Base-by-base conservation (phyloP, 2,797 vertebrate species). In the Cyprinodon diabolis region DNA sequence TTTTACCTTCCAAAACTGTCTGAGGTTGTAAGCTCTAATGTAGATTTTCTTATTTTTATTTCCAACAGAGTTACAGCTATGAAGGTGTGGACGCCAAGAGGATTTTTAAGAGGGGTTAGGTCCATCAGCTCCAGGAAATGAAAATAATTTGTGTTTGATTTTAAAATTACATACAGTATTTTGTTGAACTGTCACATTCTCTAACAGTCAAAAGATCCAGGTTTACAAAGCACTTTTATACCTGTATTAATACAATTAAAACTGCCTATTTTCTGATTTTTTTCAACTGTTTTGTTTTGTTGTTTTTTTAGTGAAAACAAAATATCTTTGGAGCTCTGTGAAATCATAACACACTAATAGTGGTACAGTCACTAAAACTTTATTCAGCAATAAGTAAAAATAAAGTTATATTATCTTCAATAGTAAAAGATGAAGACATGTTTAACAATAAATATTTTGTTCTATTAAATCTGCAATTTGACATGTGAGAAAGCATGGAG, bases 1-100 rank as follows among this genome's bases (percentile, higher is more conserved):
- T 48, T 12, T 14, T 63, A 45, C 43, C n/a, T 43, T 43, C 43
- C n/a, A 5, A 23, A n/a, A 45, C 6, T 23, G 7, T 65, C 7
- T 45, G 40, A 23, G n/a, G n/a, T 12, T 47, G 45, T 65, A 23
- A 65, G 40, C 13, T 14, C 43, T 65, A 65, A 65, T 6, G 4
- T 21, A 63, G 5, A 43, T 23, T 65, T 23, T 23, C 47, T 1
- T 23, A 23, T 17, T n/a, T 79, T 13, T 85, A 68, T 82, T 62
- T 71, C 74, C 88, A 91, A 87, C 93, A 99, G 98, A 95, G 71
- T 79, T 99, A 97, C 4, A 1, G 3, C 48, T 98, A 98, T 0
- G 97, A 99, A 51, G 97, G 97, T 68, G 95, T 97, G 43, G 94
- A 97, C 12, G 95, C 97, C 69, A 98, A 96, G 90, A 96, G 98